These are phyloP conservation scores for Apistogramma diplotaenia DNA, from an alignment of 2,113 vertebrate species.

Conservation along the genomic window DNA sequence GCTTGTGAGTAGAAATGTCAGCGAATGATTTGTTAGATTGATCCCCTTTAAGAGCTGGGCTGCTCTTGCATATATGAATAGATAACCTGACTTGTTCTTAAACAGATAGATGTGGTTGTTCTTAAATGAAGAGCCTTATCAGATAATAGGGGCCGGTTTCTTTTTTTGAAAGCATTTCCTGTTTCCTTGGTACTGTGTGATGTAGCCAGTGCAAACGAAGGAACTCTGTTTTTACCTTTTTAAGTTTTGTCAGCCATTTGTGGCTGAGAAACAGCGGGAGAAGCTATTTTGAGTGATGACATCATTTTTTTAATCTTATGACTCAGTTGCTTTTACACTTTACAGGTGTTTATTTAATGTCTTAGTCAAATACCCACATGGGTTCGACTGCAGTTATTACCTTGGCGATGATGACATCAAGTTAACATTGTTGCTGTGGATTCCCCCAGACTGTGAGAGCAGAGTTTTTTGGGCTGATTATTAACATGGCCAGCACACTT, in stretches of 20 bases:
- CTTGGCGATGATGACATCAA: background rate
- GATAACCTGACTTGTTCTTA: background rate
- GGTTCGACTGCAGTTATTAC: background rate
- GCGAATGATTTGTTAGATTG: constrained; percentile 10
- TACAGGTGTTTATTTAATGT: background rate
- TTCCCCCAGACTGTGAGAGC: background rate
- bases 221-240: background rate
- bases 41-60: background rate
- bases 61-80: background rate
- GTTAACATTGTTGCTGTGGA: background rate
- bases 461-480: background rate
- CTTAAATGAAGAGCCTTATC: background rate
- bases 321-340: background rate
- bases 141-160: background rate
- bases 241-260: background rate
- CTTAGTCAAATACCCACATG: background rate
- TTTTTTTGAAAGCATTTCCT: background rate
- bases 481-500: background rate
- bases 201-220: background rate
- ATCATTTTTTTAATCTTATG: background rate
- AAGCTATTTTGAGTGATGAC: background rate
- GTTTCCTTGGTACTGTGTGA: background rate
- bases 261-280: background rate
- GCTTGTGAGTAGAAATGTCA: background rate
- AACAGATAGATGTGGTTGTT: background rate